Evolutionary conservation across 2,113 vertebrate species (phyloP).

Genomic region (Lepisosteus osseus): DNA sequence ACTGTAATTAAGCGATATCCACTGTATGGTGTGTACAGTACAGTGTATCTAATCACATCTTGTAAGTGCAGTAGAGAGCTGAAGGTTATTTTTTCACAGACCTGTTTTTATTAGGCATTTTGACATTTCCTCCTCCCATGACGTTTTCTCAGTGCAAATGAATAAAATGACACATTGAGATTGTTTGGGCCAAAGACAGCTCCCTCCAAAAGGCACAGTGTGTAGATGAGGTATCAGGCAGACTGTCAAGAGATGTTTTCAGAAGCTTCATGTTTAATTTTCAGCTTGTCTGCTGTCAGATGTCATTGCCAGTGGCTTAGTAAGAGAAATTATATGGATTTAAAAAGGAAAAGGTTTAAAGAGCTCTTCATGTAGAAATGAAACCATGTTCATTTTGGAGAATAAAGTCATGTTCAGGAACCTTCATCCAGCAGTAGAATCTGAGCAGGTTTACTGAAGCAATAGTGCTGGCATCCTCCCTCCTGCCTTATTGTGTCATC

Average conservation of each 20-base stretch:
- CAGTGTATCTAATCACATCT: neutral
- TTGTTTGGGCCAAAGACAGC: neutral
- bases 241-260: neutral
- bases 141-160: neutral
- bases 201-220: neutral
- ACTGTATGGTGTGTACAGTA: too few species aligned
- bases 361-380: neutral
- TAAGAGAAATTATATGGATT: neutral
- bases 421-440: too few species aligned
- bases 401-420: too few species aligned
- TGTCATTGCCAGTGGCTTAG: constrained; percentile 6
- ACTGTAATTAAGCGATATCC: too few species aligned
- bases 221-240: neutral
- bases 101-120: constrained; percentile 1
- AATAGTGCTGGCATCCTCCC: neutral
- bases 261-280: constrained; percentile 6
- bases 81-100: neutral
- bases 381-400: too few species aligned
- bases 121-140: neutral
- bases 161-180: neutral
- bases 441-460: too few species aligned
- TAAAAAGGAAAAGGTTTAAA: neutral
- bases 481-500: neutral
- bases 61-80: neutral
- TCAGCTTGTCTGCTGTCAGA: constrained; percentile 4